Percentiles rank a stretch among this genome's conserved stretches.
phyloP scores from a whole-genome alignment of 2,797 vertebrate genomes.

The Philypnodon macrostomus region DNA sequence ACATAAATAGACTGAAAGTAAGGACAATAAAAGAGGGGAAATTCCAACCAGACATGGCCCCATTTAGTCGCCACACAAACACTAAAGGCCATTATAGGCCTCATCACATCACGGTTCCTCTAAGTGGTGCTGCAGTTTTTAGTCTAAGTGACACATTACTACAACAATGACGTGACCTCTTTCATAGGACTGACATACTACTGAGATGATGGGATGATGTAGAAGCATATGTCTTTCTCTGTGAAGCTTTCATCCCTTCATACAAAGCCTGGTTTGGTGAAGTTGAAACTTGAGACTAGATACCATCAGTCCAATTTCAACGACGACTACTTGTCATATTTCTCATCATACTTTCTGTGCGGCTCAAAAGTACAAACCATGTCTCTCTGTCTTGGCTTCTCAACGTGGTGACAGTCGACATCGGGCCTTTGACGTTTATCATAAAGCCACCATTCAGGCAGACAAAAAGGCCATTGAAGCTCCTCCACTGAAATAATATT shows the following conservation, averaged over 20 bases:
- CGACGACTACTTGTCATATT: too few species aligned
- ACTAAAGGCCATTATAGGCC: conserved; percentile 37
- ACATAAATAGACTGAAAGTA: conserved; percentile 10
- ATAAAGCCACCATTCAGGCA: conserved; percentile 58
- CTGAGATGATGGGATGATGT: conserved; percentile 18
- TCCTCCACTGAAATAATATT: conserved; percentile 57
- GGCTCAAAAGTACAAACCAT: conserved; percentile 9
- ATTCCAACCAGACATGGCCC: conserved; percentile 48
- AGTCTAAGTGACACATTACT: conserved; percentile 21
- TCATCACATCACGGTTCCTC: conserved; percentile 9
- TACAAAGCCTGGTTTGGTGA: conserved; percentile 8
- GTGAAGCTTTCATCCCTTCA: too few species aligned
- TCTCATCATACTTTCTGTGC: too few species aligned
- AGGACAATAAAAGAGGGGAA: conserved; percentile 41
- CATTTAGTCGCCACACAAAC: conserved; percentile 45
- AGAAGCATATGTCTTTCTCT: conserved; percentile 15
- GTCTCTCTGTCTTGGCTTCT: conserved; percentile 22
- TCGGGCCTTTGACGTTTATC: conserved; percentile 39
- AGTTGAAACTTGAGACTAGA: conserved; percentile 12
- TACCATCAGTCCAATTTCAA: neutral
- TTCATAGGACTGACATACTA: conserved; percentile 13
- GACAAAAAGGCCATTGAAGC: conserved; percentile 56
- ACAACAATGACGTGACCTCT: conserved; percentile 26
- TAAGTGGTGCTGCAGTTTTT: conserved; percentile 24
- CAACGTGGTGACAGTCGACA: conserved; percentile 39